Percentiles rank a stretch among this genome's conserved stretches.
These are phyloP conservation scores for Paramisgurnus dabryanus DNA, from an alignment of 2,113 vertebrate genomes.

Conservation along the genomic window DNA sequence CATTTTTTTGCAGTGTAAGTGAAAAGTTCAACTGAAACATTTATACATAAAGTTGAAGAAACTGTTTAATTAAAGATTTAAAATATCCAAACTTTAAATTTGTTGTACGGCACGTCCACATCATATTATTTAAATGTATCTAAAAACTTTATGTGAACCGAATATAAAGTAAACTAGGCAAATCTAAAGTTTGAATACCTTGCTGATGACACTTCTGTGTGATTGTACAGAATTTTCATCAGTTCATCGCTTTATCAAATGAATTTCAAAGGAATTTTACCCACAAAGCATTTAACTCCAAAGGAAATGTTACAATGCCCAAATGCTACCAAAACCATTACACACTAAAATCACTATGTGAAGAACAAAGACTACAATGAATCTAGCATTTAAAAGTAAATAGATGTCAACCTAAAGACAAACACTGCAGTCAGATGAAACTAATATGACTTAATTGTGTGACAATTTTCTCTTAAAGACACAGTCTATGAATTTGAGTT, in stretches of 20 bases:
- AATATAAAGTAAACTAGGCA: too few species aligned
- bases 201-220: neutral
- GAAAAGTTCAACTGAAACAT: too few species aligned
- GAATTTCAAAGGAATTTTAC: neutral
- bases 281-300: neutral
- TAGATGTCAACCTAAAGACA: slow-evolving; percentile 51
- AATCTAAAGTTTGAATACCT: too few species aligned
- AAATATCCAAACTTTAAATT: too few species aligned
- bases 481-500: slow-evolving; percentile 67
- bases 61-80: too few species aligned
- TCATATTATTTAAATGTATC: too few species aligned
- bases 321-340: slow-evolving; percentile 2
- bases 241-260: neutral
- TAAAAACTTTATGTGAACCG: too few species aligned
- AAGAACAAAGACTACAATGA: slow-evolving; percentile 58
- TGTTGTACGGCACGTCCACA: too few species aligned
- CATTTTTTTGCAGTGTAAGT: too few species aligned
- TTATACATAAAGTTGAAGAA: too few species aligned
- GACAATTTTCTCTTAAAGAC: slow-evolving; percentile 68
- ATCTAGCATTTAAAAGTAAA: slow-evolving; percentile 63
- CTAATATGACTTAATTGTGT: slow-evolving; percentile 71
- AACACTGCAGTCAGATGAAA: slow-evolving; percentile 65
- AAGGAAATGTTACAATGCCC: neutral
- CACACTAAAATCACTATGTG: slow-evolving; percentile 31
- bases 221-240: neutral